Conservation (phyloP, 2,888 invertebrate species). For the Epicampocera succincta region DNA sequence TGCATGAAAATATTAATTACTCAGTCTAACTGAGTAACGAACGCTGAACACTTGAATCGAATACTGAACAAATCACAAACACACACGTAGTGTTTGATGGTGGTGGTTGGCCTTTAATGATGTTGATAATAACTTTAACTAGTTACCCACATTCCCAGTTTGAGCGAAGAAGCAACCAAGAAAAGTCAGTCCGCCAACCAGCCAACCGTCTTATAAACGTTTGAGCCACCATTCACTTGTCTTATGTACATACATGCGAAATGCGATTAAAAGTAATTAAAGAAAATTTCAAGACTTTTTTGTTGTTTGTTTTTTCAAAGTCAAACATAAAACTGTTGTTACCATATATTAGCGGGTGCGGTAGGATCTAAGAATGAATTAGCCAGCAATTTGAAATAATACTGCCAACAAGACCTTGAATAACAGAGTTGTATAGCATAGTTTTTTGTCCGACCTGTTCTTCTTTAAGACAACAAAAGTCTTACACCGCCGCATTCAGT, state of each 20-base stretch:
- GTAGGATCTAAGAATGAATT: neutral
- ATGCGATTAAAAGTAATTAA: slow-evolving; percentile 74
- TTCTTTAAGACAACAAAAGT: too few relatives aligned
- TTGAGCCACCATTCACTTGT: slow-evolving; percentile 62
- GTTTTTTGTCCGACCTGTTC: too few relatives aligned
- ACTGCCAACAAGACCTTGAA: slow-evolving; percentile 20
- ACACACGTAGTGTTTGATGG: slow-evolving; percentile 2
- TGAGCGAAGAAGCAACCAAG: slow-evolving; percentile 30
- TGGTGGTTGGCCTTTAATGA: slow-evolving; percentile 21
- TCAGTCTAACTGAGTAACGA: slow-evolving; percentile 66
- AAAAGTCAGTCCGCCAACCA: slow-evolving; percentile 45
- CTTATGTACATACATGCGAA: slow-evolving; percentile 66
- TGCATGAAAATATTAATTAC: slow-evolving; percentile 80
- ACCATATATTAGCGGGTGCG: slow-evolving; percentile 15
- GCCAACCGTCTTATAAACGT: slow-evolving; percentile 50
- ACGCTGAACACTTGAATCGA: slow-evolving; percentile 46
- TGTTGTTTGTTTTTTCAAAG: slow-evolving; percentile 65
- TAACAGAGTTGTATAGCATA: too few relatives aligned
- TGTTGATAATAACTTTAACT: slow-evolving; percentile 61
- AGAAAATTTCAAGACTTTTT: slow-evolving; percentile 61
- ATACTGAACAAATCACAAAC: slow-evolving; percentile 34
- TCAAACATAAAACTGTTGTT: slow-evolving; percentile 48
- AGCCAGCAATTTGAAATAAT: slow-evolving; percentile 14
- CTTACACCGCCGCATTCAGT: too few relatives aligned
- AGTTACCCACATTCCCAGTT: slow-evolving; percentile 69